Conservation (phyloP, 2,888 invertebrate genomes). For the Hyppa rectilinea region DNA sequence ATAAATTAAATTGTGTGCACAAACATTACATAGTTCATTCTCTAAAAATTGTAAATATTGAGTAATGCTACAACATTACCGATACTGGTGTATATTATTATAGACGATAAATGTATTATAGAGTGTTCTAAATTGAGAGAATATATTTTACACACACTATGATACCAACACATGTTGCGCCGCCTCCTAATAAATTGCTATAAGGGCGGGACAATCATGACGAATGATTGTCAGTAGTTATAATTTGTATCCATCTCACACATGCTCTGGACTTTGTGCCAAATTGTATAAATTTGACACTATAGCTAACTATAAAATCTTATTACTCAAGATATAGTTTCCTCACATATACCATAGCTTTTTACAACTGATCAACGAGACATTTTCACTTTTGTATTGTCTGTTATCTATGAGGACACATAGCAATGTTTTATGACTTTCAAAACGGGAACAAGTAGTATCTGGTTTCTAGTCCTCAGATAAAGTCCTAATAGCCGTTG, state of each 20-base stretch:
- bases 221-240: too few species aligned
- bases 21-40: neutral
- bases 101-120: neutral
- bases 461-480: neutral
- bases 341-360: neutral
- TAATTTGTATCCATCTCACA: neutral
- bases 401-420: constrained; percentile 8
- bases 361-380: constrained; percentile 5
- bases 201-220: too few species aligned
- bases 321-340: neutral
- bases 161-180: too few species aligned
- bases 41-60: constrained; percentile 7
- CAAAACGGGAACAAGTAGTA: neutral
- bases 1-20: constrained; percentile 12
- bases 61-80: neutral
- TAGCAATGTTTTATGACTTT: constrained; percentile 4
- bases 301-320: neutral
- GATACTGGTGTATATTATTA: neutral
- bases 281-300: constrained; percentile 5
- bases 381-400: neutral
- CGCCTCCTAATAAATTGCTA: too few species aligned
- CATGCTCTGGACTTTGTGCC: neutral
- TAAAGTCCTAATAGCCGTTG: neutral
- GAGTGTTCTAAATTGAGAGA: neutral
- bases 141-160: constrained; percentile 6